Percentiles rank a stretch among this genome's conserved stretches.
These are phyloP conservation scores for Magallana angulata DNA, from an alignment of 1,140 invertebrate species.

Conservation along the genomic window DNA sequence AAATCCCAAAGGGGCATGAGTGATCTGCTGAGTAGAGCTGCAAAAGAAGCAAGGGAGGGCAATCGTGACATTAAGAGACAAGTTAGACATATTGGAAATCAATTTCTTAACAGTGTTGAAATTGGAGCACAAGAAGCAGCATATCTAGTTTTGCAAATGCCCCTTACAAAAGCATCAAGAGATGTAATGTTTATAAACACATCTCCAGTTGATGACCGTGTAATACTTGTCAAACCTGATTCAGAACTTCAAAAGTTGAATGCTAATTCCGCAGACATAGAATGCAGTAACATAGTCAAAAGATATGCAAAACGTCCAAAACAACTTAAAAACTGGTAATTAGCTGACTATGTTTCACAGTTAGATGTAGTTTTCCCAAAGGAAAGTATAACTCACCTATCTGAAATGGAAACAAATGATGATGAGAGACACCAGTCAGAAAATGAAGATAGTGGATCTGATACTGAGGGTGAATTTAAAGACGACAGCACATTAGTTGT, in stretches of 20 bases:
- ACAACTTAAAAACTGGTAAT: too few relatives aligned
- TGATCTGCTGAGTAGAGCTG: not conserved
- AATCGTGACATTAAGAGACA: too few relatives aligned
- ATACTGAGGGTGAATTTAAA: conserved; percentile 22
- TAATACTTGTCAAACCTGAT: conserved; percentile 31
- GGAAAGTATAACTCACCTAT: not conserved
- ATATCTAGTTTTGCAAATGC: conserved; percentile 54
- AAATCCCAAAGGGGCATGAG: not conserved
- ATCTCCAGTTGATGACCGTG: conserved; percentile 33
- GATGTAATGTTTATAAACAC: conserved; percentile 60
- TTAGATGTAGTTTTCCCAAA: not conserved
- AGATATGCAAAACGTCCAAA: not conserved
- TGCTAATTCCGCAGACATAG: conserved; percentile 42
- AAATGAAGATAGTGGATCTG: not conserved
- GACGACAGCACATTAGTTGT: not conserved
- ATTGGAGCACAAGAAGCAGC: conserved; percentile 52
- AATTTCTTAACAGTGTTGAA: too few relatives aligned
- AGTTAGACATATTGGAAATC: too few relatives aligned
- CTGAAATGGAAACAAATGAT: conserved; percentile 30
- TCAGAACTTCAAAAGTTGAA: not conserved
- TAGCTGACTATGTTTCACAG: too few relatives aligned
- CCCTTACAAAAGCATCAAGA: conserved; percentile 49
- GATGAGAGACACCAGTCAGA: not conserved
- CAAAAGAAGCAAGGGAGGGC: too few relatives aligned
- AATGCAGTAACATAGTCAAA: not conserved